Evolutionary conservation across 1,140 invertebrate genomes (phyloP), one percentile per base, ranked within the genome.

Genomic region (Zaprionus vittiger): DNA sequence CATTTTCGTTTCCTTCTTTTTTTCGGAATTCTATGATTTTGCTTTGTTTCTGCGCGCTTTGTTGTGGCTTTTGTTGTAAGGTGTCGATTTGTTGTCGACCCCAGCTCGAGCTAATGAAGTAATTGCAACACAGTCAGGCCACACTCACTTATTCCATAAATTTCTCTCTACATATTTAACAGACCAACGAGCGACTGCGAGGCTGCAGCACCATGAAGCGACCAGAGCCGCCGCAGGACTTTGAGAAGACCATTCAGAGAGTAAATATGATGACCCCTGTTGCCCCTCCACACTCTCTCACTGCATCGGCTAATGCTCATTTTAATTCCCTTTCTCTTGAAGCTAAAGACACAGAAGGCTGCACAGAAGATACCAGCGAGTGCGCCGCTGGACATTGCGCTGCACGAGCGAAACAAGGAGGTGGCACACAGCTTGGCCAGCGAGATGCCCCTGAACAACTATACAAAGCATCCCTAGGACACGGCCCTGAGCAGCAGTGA

Each of bases 381-480:
- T 47, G 84, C 84, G 2, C 79, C 83, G 22, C 28, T 87, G 57
- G 91, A 92, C 56, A 92, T 92, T 61, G 78, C 85, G 20, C 54
- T 92, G 59, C 91, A 92, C 38, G 91, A 92, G 44, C 74, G 89
- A 34, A 91, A 77, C 75, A 92, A 92, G 81, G 90, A 80, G 24
- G 81, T 92, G 71, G 77, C 85, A 20, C 87, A 92, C 65, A 90
- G 85, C 17, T 69, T 82, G 54, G 85, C 91, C 44, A 91, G 74
- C 52, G 91, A 92, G 60, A 92, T 92, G 78, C 89, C 91, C 34
- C 56, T 92, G 59, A 92, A 92, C 47, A 92, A 92, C 69, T 92
- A 92, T 37, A 92, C 91, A 17, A 92, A 92, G 83, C 91, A 92
- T 92, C 91, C 91, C 79, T 92, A 92, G 91, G 91, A 91, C 22